These are phyloP conservation scores for Lutjanus campechanus DNA, from an alignment of 2,797 vertebrate genomes.

Conservation along the genomic window DNA sequence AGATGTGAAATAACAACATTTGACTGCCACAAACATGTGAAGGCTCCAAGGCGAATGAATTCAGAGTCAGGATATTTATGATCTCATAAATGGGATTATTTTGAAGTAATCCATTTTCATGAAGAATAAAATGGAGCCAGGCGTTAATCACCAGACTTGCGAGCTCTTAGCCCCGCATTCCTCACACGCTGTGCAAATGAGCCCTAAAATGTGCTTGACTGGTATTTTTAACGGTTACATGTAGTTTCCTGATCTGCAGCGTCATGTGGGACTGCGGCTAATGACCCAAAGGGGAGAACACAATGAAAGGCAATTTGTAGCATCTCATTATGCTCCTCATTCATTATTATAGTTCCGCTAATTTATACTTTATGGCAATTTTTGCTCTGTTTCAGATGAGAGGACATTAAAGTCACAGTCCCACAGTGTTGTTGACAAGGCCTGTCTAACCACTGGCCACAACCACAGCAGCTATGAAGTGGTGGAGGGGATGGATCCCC, in stretches of 20 bases:
- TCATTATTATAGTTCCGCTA: constrained; percentile 65
- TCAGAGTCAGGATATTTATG: constrained; percentile 74
- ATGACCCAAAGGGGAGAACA: constrained; percentile 72
- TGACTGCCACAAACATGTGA: constrained; percentile 50
- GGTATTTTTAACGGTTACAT: constrained; percentile 60
- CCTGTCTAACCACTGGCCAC: constrained; percentile 41
- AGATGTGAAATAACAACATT: constrained; percentile 65
- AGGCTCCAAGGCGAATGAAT: constrained; percentile 48
- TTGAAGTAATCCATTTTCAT: constrained; percentile 75
- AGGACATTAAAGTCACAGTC: constrained; percentile 38
- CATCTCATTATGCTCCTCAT: constrained; percentile 65
- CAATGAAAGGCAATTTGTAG: constrained; percentile 72
- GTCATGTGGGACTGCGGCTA: constrained; percentile 69
- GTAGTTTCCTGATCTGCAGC: constrained; percentile 68
- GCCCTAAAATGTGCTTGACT: constrained; percentile 73
- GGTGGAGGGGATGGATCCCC: constrained; percentile 43
- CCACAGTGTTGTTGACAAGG: constrained; percentile 55
- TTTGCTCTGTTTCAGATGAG: constrained; percentile 34
- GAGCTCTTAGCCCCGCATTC: constrained; percentile 65
- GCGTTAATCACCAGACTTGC: constrained; percentile 72
- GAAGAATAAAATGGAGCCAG: constrained; percentile 62
- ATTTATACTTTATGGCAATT: constrained; percentile 55
- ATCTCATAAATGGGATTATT: constrained; percentile 79
- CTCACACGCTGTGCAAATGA: constrained; percentile 74
- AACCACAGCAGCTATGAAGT: constrained; percentile 56